Conservation (phyloP, 1,140 invertebrate species). For the Aphelenchoides fujianensis region DNA sequence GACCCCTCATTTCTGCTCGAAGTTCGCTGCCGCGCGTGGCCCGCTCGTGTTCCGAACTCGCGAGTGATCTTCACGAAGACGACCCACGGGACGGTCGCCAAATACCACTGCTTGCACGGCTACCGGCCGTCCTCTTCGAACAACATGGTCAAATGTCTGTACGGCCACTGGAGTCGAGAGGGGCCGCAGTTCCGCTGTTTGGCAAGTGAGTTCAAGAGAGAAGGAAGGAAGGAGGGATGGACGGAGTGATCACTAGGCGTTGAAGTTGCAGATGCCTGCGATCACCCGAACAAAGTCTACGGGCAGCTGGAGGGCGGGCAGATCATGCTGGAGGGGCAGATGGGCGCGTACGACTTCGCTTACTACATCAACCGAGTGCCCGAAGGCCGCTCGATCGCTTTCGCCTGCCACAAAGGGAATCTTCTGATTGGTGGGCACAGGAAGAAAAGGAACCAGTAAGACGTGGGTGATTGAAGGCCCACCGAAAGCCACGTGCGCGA, state of each 20-base stretch:
- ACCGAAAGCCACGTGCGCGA: slow-evolving; percentile 50
- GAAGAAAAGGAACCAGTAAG: background rate
- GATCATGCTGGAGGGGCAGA: slow-evolving; percentile 87
- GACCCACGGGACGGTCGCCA: slow-evolving; percentile 85
- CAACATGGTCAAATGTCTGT: slow-evolving; percentile 77
- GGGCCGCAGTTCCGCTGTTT: slow-evolving; percentile 66
- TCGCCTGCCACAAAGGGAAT: slow-evolving; percentile 78
- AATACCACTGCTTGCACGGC: slow-evolving; percentile 86
- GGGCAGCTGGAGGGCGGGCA: slow-evolving; percentile 84
- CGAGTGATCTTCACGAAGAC: slow-evolving; percentile 92
- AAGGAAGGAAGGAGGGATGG: background rate
- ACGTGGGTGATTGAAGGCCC: slow-evolving; percentile 34
- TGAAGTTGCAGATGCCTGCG: slow-evolving; percentile 83
- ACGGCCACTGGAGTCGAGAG: slow-evolving; percentile 85
- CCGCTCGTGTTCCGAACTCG: slow-evolving; percentile 79
- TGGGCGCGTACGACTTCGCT: slow-evolving; percentile 94
- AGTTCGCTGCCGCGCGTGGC: slow-evolving; percentile 81
- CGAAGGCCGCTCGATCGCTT: slow-evolving; percentile 88
- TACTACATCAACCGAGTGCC: slow-evolving; percentile 76
- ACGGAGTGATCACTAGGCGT: slow-evolving; percentile 4
- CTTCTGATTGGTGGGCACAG: slow-evolving; percentile 34
- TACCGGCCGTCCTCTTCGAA: slow-evolving; percentile 73
- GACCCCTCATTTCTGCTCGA: slow-evolving; percentile 27
- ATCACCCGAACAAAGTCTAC: slow-evolving; percentile 71
- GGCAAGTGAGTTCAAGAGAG: slow-evolving; percentile 48